phyloP scores from a whole-genome alignment of 2,113 vertebrate species.

The Edolisoma coerulescens region DNA sequence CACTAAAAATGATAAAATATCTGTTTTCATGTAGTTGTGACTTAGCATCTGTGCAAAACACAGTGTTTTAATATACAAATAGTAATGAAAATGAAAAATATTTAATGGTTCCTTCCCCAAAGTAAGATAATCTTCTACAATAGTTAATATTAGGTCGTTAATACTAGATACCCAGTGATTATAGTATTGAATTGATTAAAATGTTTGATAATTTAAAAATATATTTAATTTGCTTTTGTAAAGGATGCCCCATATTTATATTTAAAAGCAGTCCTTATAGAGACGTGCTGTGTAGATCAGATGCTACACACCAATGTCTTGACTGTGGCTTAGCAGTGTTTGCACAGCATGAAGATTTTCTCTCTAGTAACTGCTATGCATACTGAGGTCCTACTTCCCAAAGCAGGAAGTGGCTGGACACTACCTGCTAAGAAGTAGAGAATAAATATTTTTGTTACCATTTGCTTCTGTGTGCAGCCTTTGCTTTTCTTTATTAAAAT shows the following conservation, averaged over 20 bases:
- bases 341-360: not conserved
- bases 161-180: not conserved
- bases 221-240: not conserved
- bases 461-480: not conserved
- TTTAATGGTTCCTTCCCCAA: not conserved
- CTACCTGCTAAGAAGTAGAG: not conserved
- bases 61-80: not conserved
- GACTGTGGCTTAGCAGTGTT: not conserved
- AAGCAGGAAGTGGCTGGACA: not conserved
- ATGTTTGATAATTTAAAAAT: not conserved
- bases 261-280: not conserved
- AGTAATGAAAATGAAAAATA: not conserved
- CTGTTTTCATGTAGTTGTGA: not conserved
- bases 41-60: not conserved
- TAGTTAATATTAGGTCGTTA: not conserved
- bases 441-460: not conserved
- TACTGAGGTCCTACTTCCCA: too few species aligned
- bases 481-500: not conserved
- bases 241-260: not conserved
- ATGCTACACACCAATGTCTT: not conserved
- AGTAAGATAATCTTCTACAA: not conserved
- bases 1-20: not conserved
- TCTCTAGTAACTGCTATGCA: fast-evolving
- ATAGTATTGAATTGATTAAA: not conserved
- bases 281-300: not conserved